Percentiles rank a stretch among this genome's conserved stretches.
phyloP scores from a whole-genome alignment of 2,797 vertebrate genomes.

The Falco biarmicus region DNA sequence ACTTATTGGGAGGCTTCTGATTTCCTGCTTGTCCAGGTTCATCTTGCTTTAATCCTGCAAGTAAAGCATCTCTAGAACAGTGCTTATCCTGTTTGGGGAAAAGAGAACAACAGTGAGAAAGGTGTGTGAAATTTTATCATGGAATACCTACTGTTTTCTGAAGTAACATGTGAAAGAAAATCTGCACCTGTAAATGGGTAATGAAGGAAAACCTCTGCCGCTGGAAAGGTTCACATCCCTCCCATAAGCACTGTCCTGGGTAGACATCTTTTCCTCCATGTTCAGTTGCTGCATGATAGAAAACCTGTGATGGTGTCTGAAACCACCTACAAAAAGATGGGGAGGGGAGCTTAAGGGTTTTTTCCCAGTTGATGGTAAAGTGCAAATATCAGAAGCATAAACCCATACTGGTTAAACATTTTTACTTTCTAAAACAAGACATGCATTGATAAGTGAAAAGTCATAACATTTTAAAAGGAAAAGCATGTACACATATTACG shows the following conservation, averaged over 20 bases:
- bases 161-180: background rate
- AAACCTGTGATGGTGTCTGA: conserved; percentile 95
- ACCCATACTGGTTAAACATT: background rate
- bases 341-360: background rate
- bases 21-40: conserved; percentile 91
- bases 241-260: conserved; percentile 95
- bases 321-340: conserved; percentile 87
- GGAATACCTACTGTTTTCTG: background rate
- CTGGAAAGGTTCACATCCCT: conserved; percentile 96
- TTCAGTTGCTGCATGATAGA: conserved; percentile 96
- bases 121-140: background rate
- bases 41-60: conserved; percentile 94
- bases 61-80: conserved; percentile 96
- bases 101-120: background rate
- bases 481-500: background rate
- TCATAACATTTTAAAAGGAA: background rate
- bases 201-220: conserved; percentile 98
- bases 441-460: background rate
- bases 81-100: conserved; percentile 90
- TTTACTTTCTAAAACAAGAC: background rate
- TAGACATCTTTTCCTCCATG: conserved; percentile 96
- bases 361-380: background rate
- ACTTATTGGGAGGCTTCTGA: conserved; percentile 93
- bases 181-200: conserved; percentile 93
- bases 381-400: background rate